Percentiles rank a stretch among this genome's conserved stretches.
These are phyloP conservation scores for Lasioglossum figueresi DNA, from an alignment of 2,888 invertebrate genomes.

Conservation along the genomic window DNA sequence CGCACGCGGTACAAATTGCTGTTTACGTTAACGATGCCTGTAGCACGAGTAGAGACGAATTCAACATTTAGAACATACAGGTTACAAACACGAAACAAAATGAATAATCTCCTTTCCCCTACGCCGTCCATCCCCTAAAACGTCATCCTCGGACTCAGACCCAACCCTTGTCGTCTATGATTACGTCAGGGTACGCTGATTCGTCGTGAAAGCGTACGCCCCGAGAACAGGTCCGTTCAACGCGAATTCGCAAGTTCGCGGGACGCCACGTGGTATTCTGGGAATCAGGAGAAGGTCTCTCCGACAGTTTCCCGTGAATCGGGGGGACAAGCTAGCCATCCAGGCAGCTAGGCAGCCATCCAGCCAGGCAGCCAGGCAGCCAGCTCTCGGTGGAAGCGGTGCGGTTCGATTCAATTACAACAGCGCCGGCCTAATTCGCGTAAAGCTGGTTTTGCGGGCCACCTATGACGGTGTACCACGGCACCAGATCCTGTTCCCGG, in stretches of 20 bases:
- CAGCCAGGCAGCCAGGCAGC: slow-evolving; percentile 2
- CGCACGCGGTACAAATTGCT: background rate
- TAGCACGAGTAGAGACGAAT: no score
- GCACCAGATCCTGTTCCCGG: slow-evolving; percentile 30
- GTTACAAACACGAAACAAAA: background rate
- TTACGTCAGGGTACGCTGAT: background rate
- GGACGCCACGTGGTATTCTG: background rate
- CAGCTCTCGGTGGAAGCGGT: slow-evolving; percentile 11
- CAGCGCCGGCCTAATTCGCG: slow-evolving; percentile 51
- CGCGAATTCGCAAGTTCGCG: background rate
- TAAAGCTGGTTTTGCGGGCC: slow-evolving; percentile 28
- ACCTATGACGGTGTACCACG: slow-evolving; percentile 28
- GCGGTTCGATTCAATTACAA: slow-evolving; percentile 64
- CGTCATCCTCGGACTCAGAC: background rate
- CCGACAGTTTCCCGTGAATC: background rate
- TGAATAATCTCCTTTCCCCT: background rate
- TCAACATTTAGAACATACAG: background rate
- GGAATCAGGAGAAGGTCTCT: background rate
- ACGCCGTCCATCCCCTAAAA: background rate
- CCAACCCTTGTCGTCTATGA: background rate
- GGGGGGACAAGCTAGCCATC: background rate
- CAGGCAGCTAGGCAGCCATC: background rate
- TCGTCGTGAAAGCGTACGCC: background rate
- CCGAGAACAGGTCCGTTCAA: background rate
- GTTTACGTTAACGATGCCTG: background rate